Conservation (phyloP, 2,797 vertebrate genomes). For the Chaenodraco wilsoni region DNA sequence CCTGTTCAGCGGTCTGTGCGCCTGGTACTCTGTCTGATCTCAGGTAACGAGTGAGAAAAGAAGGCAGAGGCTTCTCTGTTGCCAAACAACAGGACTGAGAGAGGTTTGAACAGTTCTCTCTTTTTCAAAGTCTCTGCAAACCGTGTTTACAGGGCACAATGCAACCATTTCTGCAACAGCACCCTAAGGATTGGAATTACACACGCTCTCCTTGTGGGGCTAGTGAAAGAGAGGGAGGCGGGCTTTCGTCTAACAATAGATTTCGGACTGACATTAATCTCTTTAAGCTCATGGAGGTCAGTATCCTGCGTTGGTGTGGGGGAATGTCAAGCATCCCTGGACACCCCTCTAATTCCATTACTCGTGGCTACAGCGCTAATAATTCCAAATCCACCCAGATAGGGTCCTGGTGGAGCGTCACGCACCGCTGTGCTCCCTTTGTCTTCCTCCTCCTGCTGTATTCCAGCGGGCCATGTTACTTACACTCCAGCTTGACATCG, state of each 20-base stretch:
- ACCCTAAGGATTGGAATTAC: constrained; percentile 70
- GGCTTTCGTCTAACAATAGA: constrained; percentile 71
- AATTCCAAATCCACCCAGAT: constrained; percentile 68
- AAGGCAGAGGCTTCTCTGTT: constrained; percentile 35
- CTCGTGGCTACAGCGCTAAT: constrained; percentile 56
- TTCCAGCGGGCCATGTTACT: constrained; percentile 79
- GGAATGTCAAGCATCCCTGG: constrained; percentile 74
- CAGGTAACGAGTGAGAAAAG: constrained; percentile 49
- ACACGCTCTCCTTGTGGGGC: constrained; percentile 58
- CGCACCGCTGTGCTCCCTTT: constrained; percentile 47
- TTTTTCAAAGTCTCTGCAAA: constrained; percentile 46
- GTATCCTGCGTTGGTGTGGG: constrained; percentile 64
- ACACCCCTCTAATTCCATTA: constrained; percentile 72
- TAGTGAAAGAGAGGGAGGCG: constrained; percentile 39
- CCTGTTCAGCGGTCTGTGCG: constrained; percentile 56
- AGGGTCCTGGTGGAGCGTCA: constrained; percentile 25
- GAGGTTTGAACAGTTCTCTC: constrained; percentile 62
- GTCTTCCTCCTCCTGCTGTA: constrained; percentile 56
- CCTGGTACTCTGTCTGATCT: constrained; percentile 46
- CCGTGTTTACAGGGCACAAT: constrained; percentile 48
- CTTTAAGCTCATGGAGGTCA: constrained; percentile 76
- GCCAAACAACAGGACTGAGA: constrained; percentile 58
- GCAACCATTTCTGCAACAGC: constrained; percentile 61
- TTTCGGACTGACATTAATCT: constrained; percentile 76
- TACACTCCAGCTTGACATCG: constrained; percentile 77